Percentiles rank a stretch among this genome's conserved stretches.
Conservation (phyloP, 2,888 invertebrate genomes). For the Scaptomyza tumidula region DNA sequence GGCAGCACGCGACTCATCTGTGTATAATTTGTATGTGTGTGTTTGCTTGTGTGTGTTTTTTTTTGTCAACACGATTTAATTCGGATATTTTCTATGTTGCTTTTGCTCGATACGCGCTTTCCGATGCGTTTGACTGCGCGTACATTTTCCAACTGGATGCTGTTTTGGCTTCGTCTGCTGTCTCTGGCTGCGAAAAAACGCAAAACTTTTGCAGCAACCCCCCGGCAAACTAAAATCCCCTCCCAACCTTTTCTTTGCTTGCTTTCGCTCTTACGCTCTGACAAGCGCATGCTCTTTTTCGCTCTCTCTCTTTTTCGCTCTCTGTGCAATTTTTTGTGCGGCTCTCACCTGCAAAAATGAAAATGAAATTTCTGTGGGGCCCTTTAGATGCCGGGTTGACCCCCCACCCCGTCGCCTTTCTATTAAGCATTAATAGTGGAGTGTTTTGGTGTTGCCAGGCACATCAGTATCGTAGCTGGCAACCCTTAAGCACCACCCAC, state of each 20-base stretch:
- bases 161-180: constrained; percentile 56
- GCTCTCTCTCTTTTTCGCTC: constrained; percentile 9
- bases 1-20: constrained; percentile 66
- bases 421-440: constrained; percentile 52
- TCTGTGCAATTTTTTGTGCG: constrained; percentile 21
- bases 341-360: constrained; percentile 75
- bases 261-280: constrained; percentile 37
- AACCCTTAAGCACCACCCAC: constrained; percentile 57
- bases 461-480: constrained; percentile 46
- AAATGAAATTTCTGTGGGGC: constrained; percentile 69
- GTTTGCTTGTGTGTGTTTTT: background rate
- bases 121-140: constrained; percentile 75
- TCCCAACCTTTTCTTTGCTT: too few species aligned
- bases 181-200: constrained; percentile 45
- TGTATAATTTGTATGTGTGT: constrained; percentile 12
- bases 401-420: constrained; percentile 2
- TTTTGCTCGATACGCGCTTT: constrained; percentile 62
- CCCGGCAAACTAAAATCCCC: constrained; percentile 20
- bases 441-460: constrained; percentile 69
- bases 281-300: constrained; percentile 52
- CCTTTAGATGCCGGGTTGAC: constrained; percentile 47
- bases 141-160: constrained; percentile 84
- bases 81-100: constrained; percentile 20
- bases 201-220: constrained; percentile 56
- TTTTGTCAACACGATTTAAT: constrained; percentile 62